Evolutionary conservation across 2,113 vertebrate genomes (phyloP).

Genomic region (Spizaetus ornatus): DNA sequence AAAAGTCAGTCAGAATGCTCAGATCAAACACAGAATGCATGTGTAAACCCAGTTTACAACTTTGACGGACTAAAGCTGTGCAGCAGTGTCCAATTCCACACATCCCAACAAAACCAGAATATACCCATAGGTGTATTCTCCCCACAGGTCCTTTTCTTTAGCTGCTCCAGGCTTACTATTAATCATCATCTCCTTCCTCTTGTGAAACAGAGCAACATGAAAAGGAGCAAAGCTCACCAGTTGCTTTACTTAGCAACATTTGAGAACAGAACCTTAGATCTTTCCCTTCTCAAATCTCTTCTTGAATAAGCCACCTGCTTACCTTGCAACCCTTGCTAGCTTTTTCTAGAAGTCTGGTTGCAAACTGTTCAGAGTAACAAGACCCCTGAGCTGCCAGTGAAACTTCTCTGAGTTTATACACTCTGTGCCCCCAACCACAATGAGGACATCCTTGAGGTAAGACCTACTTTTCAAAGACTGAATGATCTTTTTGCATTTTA

Average conservation of each 20-base stretch:
- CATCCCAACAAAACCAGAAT: neutral
- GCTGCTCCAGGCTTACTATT: neutral
- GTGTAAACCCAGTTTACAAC: neutral
- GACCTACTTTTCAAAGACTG: neutral
- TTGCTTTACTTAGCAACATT: neutral
- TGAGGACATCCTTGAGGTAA: neutral
- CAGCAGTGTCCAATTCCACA: neutral
- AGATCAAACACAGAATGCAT: neutral
- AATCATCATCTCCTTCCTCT: neutral
- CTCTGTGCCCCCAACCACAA: neutral
- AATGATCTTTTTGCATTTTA: neutral
- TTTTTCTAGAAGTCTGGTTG: neutral
- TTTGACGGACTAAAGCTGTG: neutral
- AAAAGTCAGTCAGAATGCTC: neutral
- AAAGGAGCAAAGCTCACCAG: neutral
- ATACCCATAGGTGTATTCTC: neutral
- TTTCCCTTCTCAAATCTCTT: neutral
- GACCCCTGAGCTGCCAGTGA: neutral
- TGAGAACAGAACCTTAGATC: neutral
- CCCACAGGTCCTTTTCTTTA: neutral
- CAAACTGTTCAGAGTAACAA: neutral
- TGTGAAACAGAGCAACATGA: fast-evolving
- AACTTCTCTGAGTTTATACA: neutral
- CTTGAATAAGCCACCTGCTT: neutral
- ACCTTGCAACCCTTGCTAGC: neutral